Percentiles rank a stretch among this genome's conserved stretches.
phyloP scores from a whole-genome alignment of 2,888 invertebrate genomes.

The Troides aeacus region DNA sequence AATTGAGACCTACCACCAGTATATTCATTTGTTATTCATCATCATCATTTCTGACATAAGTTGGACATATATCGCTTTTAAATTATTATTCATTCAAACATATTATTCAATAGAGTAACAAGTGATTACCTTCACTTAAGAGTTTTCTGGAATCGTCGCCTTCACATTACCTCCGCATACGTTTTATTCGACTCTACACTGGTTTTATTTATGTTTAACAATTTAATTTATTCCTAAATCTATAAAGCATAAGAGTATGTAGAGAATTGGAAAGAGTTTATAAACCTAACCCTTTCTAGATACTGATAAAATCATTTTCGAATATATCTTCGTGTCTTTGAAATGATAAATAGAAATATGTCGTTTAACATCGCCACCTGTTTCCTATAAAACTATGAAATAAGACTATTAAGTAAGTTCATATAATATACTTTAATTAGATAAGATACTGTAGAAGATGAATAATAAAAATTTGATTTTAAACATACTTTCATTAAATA shows the following conservation, averaged over 20 bases:
- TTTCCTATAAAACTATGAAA: no score
- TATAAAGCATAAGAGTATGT: background rate
- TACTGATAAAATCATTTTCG: no score
- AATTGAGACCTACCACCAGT: no score
- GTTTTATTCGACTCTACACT: background rate
- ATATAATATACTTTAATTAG: no score
- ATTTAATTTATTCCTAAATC: background rate
- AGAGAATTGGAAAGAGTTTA: background rate
- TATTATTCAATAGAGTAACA: constrained; percentile 13
- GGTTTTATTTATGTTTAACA: background rate
- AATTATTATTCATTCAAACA: background rate
- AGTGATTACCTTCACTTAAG: constrained; percentile 8
- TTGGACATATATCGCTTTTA: no score
- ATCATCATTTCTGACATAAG: no score
- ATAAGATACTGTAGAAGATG: background rate
- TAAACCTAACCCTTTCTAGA: background rate
- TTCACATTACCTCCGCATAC: constrained; percentile 12
- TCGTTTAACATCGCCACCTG: no score
- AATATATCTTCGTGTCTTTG: no score
- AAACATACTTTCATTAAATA: background rate
- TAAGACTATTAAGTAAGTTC: no score
- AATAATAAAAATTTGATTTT: background rate
- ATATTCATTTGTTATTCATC: no score
- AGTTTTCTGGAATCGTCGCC: constrained; percentile 8
- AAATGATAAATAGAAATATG: no score